Base-by-base conservation (phyloP, 2,797 vertebrate genomes). In the Pangasius sanitwongsei region DNA sequence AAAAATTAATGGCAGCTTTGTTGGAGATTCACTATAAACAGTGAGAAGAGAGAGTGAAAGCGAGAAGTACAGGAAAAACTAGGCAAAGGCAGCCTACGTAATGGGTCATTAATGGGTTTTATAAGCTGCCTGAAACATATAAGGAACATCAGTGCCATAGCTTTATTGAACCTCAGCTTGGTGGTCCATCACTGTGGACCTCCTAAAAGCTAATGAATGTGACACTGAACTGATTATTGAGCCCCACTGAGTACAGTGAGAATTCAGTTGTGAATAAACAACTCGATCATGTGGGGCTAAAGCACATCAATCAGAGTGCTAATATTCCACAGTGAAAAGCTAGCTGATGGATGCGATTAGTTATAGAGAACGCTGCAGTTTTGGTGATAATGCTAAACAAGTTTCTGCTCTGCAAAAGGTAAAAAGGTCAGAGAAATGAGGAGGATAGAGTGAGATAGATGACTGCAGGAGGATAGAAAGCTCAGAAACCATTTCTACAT, bases 101-200 rank as follows among this genome's bases (percentile, higher is more conserved):
- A 95, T 94, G 91, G 90, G 89, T 90, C 91, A 90, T 90, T 95
- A 94, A 96, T 96, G 92, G 92, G 89, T 92, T 93, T 93, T 92
- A 92, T 94, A 94, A 94, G 90, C 91, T 88, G 88, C 77, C 80
- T 61, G 92, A 93, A 89, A 86, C 77, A 87, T 85, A 82, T 87
- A n/a, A 80, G 44, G 77, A 74, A 86, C 41, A 89, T 89, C 65
- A 82, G 75, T 89, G 89, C 90, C 92, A 87, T 50, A 28, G 74
- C 44, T 89, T 92, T 95, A 95, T 95, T 95, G 94, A 95, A 94
- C 92, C 89, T 91, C 91, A 63, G 87, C 91, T 87, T 85, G 93
- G 93, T 94, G 93, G 93, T 95, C 93, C 92, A 94, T 95, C 95
- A 95, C 92, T 88, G 93, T 93, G 94, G 93, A 92, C 92, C 93